Evolutionary conservation across 2,113 vertebrate genomes (phyloP), one percentile per base, ranked within the genome.

Genomic region (Bos taurus): DNA sequence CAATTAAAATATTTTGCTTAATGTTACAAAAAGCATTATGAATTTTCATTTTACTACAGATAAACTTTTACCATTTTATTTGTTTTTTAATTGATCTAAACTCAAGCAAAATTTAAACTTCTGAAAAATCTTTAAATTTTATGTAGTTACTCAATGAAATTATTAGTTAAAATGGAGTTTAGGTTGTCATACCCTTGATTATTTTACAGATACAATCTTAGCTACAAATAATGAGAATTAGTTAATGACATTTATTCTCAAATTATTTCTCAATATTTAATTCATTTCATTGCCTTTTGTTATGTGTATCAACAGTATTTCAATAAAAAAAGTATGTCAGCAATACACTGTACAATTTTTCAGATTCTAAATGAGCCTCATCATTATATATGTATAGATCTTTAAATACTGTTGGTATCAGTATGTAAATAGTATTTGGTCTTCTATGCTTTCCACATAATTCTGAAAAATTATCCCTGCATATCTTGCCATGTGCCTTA

Each of bases 1-100:
- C 40, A 95, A 80, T 82, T 88, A 93, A 90, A 96, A 87, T 95
- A 48, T 85, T 95, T 95, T 50, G 78, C 54, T 94, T 33, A 28
- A 54, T 94, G 2, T 94, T 93, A 54, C 46, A 80, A 84, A 92
- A 80, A 93, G 4, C 83, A 67, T 46, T 87, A 15, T 85, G 30
- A 46, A 88, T 93, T 97, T 95, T 48, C 56, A 81, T 15, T 86
- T 94, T 84, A 78, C 15, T 91, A 16, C 48, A 71, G n/a, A 56
- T 77, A 64, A 36, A 92, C 50, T 74, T 88, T 85, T 92, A 89
- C 9, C 3, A 7, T 88, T 82, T 80, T 77, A 84, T 87, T 54
- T 59, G 2, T 30, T 71, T 90, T 86, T 88, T 19, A 40, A 36
- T 43, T 57, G 94, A 40, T 92, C 30, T 95, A 87, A 94, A 67